Base-by-base conservation (phyloP, 2,888 invertebrate species). In the Pollenia labialis region DNA sequence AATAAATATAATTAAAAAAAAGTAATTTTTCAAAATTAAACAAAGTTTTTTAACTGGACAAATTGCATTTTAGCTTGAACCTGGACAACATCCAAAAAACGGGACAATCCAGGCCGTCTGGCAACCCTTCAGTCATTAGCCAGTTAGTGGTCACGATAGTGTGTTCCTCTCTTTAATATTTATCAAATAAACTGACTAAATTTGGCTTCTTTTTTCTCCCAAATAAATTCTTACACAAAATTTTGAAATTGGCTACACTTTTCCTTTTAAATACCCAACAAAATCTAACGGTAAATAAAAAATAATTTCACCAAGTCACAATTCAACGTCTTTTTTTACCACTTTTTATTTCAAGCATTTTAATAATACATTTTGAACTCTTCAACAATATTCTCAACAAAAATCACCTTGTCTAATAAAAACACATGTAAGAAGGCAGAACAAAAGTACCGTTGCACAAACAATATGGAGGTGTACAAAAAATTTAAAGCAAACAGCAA, bases 401-500 rank as follows among this genome's bases (percentile, higher is more conserved):
- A 76, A 83, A 71, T 42, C 46, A 44, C 44, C 75, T 76, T 86
- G 81, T 46, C 85, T 81, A 60, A 82, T 50, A 68, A 81, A 81
- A 81, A 42, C 18, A 52, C 48, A 64, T 64, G 23, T 32, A 6
- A 6, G 32, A 32, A 79, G 58, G 44, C 46, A 71, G 40, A 7
- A 54, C 23, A 16, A 81, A 84, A 76, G n/a, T 77, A 72, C 83
- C 86, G 86, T 87, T 81, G 69, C 54, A 58, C 12, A 52, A 9
- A 18, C n/a, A 72, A 54, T 40, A 56, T 18, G 16, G 14, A 68
- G 4, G 60, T 46, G 40, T 54, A 66, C 62, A 60, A 9, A 4
- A 23, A 9, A 44, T 23, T 10, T 10, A 6, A 60, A 50, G 48
- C 46, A 80, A 62, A 40, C 40, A 81, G 60, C 72, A 69, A 69